Evolutionary conservation across 2,888 invertebrate species (phyloP), one percentile per base, ranked within the genome.

Genomic region (Elmis aenea): DNA sequence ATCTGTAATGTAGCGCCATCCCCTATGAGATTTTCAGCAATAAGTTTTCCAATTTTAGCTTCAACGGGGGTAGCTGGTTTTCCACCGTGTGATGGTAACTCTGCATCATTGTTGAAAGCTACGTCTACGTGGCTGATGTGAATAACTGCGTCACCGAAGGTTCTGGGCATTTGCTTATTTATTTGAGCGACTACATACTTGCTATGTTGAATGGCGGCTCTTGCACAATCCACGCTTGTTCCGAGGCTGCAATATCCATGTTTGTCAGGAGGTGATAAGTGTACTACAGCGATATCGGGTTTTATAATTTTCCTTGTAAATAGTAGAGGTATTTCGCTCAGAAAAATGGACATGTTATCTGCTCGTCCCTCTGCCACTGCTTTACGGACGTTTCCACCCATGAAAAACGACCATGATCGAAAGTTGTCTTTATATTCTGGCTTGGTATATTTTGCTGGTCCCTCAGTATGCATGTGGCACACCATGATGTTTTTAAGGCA

Each of bases 1-100:
- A n/a, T n/a, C n/a, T n/a, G n/a, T n/a, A n/a, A n/a, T 0, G 95
- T 95, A 16, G 94, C 94, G 0, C 95, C 94, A 65, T 95, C 83
- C 31, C 81, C 85, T 0, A 96, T 92, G 20, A 96, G 71, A 64
- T 95, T 86, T 34, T 91, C 83, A 0, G 94, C 94, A 45, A 95
- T n/a, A n/a, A n/a, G n/a, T n/a, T n/a, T n/a, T n/a, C n/a, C n/a
- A n/a, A n/a, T n/a, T n/a, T n/a, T n/a, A 5, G 71, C 70, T 66
- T 95, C 93, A 1, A 75, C 68, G 2, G 71, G 72, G 35, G 70
- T 67, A 0, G 75, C 73, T 3, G 71, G 64, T 33, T 78, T 77
- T 1, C 77, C 76, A 1, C 81, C 81, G 58, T 90, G 87, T 32
- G 74, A 73, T 0, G 88, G 88, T 21, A 94, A 66, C 1, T 74